Conservation (phyloP, 2,888 invertebrate genomes). For the Leptura quadrifasciata region DNA sequence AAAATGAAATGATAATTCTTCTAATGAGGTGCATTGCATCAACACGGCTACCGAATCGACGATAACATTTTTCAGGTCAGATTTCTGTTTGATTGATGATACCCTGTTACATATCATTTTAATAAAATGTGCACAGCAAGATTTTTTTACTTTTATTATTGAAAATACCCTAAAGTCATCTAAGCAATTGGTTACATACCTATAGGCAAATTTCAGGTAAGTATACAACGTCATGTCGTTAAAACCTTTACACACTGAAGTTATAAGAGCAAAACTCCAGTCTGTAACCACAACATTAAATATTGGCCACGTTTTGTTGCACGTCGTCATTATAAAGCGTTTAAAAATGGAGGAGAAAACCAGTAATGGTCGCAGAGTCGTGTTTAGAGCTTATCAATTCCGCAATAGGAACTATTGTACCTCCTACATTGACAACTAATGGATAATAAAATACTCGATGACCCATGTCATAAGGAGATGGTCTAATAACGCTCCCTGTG, state of each 20-base stretch:
- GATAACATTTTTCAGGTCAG: background rate
- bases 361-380: conserved; percentile 9
- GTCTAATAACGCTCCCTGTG: conserved; percentile 18
- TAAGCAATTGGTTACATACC: conserved; percentile 1
- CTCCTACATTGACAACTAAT: conserved; percentile 8
- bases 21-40: conserved; percentile 4
- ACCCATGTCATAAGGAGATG: background rate
- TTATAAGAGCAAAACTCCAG: conserved; percentile 22
- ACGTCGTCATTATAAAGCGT: background rate
- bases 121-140: conserved; percentile 27
- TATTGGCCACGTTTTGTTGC: conserved; percentile 18
- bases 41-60: conserved; percentile 13
- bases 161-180: background rate
- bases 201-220: conserved; percentile 11
- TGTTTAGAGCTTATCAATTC: conserved; percentile 27
- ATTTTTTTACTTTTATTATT: background rate
- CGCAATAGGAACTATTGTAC: background rate
- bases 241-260: conserved; percentile 14
- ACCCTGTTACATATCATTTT: conserved; percentile 22
- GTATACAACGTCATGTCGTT: conserved; percentile 25
- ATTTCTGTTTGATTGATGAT: background rate
- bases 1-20: conserved; percentile 10
- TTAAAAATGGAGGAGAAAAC: background rate
- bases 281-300: conserved; percentile 18
- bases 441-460: conserved; percentile 11